Conservation (phyloP, 2,113 vertebrate genomes). For the Rhinolophus ferrumequinum region DNA sequence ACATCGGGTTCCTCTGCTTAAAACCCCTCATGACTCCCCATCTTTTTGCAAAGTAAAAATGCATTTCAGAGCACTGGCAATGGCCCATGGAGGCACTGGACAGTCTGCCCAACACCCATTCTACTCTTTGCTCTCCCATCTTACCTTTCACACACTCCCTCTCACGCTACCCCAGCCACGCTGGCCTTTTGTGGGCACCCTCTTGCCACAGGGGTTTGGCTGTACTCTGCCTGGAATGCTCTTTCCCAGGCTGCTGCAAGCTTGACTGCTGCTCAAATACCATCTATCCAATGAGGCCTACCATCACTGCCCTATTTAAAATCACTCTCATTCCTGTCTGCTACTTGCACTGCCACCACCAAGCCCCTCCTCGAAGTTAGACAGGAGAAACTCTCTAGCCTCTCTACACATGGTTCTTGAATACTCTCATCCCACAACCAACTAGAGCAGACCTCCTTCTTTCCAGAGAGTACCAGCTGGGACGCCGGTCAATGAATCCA, state of each 20-base stretch:
- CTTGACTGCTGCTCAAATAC: neutral
- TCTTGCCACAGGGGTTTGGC: neutral
- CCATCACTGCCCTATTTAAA: neutral
- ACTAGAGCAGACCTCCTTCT: neutral
- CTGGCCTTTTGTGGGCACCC: neutral
- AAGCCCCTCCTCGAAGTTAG: neutral
- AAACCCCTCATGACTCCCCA: neutral
- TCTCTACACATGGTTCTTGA: neutral
- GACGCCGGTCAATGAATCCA: neutral
- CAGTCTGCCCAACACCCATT: neutral
- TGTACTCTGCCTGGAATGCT: neutral
- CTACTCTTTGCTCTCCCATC: neutral
- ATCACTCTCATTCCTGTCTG: neutral
- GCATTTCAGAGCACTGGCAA: neutral
- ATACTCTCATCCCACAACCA: neutral
- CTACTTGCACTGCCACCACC: no score
- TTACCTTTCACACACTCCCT: neutral
- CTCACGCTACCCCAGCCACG: neutral
- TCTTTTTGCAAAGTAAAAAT: neutral
- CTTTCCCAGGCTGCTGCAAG: neutral
- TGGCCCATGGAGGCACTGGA: neutral
- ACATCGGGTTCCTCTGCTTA: neutral
- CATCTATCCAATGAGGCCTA: neutral
- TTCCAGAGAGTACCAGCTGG: neutral
- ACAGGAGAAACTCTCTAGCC: neutral